Evolutionary conservation across 2,888 invertebrate species (phyloP), one percentile per base, ranked within the genome.

Genomic region (Mechanitis mazaeus): DNA sequence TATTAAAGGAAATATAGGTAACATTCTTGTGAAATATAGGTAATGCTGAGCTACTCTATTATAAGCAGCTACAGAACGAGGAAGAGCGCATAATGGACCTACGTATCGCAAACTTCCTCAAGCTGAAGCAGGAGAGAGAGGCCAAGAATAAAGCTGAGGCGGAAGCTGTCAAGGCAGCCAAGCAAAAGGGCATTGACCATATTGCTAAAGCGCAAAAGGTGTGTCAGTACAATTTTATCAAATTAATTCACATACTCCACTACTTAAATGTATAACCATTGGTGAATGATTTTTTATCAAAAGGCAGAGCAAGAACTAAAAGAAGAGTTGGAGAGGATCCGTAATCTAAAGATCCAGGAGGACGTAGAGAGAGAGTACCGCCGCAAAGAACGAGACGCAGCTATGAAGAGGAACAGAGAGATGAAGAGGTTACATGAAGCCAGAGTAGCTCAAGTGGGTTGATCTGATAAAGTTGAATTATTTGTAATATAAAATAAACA

Each of bases 361-460:
- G 86, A 93, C 83, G 93, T 94, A 33, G 95, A 95, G 75, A 84
- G 93, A 11, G 92, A 94, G 70, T 95, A 94, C 92, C 87, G 94
- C 1, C 85, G 91, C 11, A 91, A 91, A 63, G 94, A 95, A 78
- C 87, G 92, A 42, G 91, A 91, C 61, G 92, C 90, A 1, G 94
- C 93, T 7, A 72, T 91, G 58, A 92, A 91, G 72, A 87, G 91
- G 66, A 88, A 91, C 68, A 85, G 87, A 59, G 91, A 91, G 64
- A 85, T 91, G 74, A 85, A 83, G 67, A 79, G 81, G 42, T 75
- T 93, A 63, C 91, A 91, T 62, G 81, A 86, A 53, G 91, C 91
- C 12, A 80, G 93, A 53, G 89, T 90, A 1, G 81, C 89, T 12
- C 93, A 93, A 86, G 91, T 93, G 35, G 61, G 70, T 28, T 31